These are phyloP conservation scores for Temnothorax nylanderi DNA, from an alignment of 1,140 invertebrate species.

Conservation along the genomic window DNA sequence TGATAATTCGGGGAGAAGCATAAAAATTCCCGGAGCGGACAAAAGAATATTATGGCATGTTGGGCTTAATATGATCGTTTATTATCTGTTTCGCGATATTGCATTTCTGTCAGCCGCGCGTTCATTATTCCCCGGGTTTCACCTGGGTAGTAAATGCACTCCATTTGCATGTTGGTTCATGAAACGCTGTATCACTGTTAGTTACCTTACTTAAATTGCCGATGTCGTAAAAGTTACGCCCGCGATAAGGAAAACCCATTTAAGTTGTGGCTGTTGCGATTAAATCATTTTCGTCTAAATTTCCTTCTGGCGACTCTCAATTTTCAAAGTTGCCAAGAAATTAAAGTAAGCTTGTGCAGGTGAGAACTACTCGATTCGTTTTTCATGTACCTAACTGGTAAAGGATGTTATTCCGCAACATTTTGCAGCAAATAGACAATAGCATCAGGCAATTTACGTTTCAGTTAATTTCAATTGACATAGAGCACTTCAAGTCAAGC, in stretches of 20 bases:
- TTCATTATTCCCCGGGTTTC: slow-evolving; percentile 11
- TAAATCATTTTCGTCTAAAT: slow-evolving; percentile 58
- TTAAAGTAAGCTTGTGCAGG: slow-evolving; percentile 2
- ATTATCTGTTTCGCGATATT: slow-evolving; percentile 47
- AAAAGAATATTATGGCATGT: slow-evolving; percentile 18
- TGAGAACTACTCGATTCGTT: background rate
- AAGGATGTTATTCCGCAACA: background rate
- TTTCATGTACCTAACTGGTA: background rate
- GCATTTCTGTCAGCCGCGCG: slow-evolving; percentile 22
- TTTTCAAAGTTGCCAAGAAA: slow-evolving; percentile 44
- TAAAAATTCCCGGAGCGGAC: background rate
- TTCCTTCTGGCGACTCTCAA: slow-evolving; percentile 48
- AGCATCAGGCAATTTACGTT: background rate
- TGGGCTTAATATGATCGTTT: slow-evolving; percentile 43
- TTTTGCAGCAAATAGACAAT: background rate
- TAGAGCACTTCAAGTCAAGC: background rate
- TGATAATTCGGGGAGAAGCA: background rate
- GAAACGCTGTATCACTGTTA: slow-evolving; percentile 43
- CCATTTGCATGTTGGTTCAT: slow-evolving; percentile 53
- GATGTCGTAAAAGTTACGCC: slow-evolving; percentile 56
- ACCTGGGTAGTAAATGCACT: slow-evolving; percentile 34
- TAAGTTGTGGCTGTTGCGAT: slow-evolving; percentile 38
- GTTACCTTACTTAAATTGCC: slow-evolving; percentile 53
- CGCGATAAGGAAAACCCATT: slow-evolving; percentile 55
- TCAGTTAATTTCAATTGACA: background rate